phyloP scores from a whole-genome alignment of 2,888 invertebrate species.

The Lasioglossum malachurum region DNA sequence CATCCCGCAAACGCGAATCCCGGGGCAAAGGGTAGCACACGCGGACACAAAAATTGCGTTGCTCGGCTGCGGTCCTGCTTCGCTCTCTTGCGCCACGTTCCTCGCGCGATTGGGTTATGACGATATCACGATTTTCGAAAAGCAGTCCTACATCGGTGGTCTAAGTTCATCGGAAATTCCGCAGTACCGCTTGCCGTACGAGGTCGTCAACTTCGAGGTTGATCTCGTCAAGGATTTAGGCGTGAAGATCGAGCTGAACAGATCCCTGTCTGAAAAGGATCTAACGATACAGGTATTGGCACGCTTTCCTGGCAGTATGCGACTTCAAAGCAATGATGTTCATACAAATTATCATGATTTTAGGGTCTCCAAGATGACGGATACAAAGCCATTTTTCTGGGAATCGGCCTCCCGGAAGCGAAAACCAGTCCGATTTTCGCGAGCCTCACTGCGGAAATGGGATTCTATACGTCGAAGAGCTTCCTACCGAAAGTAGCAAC shows the following conservation, averaged over 20 bases:
- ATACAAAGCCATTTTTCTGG: conserved; percentile 93
- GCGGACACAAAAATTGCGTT: conserved; percentile 92
- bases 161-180: conserved; percentile 98
- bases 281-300: conserved; percentile 89
- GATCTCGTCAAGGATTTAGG: conserved; percentile 96
- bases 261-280: conserved; percentile 90
- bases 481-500: conserved; percentile 95
- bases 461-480: conserved; percentile 97
- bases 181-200: conserved; percentile 97
- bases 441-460: conserved; percentile 90
- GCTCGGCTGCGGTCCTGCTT: conserved; percentile 98
- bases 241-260: conserved; percentile 93
- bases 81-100: conserved; percentile 98
- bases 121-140: conserved; percentile 96
- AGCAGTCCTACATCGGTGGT: conserved; percentile 94
- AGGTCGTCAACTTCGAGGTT: conserved; percentile 97
- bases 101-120: conserved; percentile 96
- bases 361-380: conserved; percentile 88
- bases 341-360: background rate
- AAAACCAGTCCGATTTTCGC: conserved; percentile 92
- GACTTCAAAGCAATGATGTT: background rate
- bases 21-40: conserved; percentile 86
- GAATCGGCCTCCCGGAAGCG: conserved; percentile 96
- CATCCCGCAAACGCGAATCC: conserved; percentile 94
- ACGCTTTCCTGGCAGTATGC: background rate